Percentiles rank a stretch among this genome's conserved stretches.
Conservation (phyloP, 1,140 invertebrate genomes). For the Maniola jurtina region DNA sequence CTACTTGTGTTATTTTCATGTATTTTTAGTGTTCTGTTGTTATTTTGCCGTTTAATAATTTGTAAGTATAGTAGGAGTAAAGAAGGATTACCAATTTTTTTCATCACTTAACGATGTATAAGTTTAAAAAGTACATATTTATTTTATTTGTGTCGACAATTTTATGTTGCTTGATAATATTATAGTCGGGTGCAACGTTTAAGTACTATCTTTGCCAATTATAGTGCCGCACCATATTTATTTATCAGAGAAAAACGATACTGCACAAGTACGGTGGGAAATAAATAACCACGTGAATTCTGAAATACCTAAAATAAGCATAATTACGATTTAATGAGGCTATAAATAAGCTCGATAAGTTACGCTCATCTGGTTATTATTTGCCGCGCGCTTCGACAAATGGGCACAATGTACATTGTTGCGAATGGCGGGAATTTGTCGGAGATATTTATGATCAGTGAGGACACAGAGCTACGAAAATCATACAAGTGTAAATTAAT, state of each 20-base stretch:
- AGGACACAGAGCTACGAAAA: constrained; percentile 23
- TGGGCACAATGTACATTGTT: constrained; percentile 58
- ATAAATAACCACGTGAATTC: constrained; percentile 6
- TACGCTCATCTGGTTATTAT: constrained; percentile 61
- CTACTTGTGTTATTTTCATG: not conserved
- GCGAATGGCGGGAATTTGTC: constrained; percentile 68
- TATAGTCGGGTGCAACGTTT: not conserved
- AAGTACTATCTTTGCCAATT: too few species aligned
- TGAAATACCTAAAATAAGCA: constrained; percentile 19
- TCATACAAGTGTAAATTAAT: constrained; percentile 8
- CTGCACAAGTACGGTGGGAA: not conserved
- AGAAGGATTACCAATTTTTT: too few species aligned
- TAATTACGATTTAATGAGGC: constrained; percentile 54
- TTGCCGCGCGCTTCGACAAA: constrained; percentile 61
- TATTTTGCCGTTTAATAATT: not conserved
- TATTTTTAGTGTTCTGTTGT: not conserved
- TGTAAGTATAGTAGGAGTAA: not conserved
- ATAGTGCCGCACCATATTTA: not conserved
- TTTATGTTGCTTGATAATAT: not conserved
- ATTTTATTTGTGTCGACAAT: too few species aligned
- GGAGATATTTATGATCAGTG: constrained; percentile 60
- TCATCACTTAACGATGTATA: too few species aligned
- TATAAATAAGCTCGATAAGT: constrained; percentile 70
- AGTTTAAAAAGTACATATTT: too few species aligned
- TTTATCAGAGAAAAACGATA: constrained; percentile 1